Evolutionary conservation across 2,888 invertebrate genomes (phyloP).

Genomic region (Cerastoderma edule): DNA sequence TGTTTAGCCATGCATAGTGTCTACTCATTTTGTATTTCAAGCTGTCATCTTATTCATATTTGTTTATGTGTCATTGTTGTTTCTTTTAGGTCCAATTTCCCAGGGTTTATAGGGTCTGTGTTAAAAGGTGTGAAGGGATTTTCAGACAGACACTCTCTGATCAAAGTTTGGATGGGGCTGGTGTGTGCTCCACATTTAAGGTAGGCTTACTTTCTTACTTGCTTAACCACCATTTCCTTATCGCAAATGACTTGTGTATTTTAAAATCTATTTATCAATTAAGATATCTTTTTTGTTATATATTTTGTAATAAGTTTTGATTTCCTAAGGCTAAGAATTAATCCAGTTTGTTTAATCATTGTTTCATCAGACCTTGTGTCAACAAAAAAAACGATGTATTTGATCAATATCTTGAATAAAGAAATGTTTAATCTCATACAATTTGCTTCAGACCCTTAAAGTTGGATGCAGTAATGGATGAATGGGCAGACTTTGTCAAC

Average conservation of each 20-base stretch:
- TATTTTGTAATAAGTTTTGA: too few relatives aligned
- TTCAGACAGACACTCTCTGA: conserved; percentile 12
- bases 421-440: too few relatives aligned
- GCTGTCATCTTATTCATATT: too few relatives aligned
- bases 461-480: conserved; percentile 21
- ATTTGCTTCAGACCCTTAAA: conserved; percentile 39
- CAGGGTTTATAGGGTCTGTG: conserved; percentile 6
- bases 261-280: too few relatives aligned
- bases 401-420: too few relatives aligned
- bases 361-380: neutral
- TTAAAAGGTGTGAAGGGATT: neutral
- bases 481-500: conserved; percentile 20
- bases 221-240: too few relatives aligned
- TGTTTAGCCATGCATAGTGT: too few relatives aligned
- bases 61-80: too few relatives aligned
- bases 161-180: conserved; percentile 71
- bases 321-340: neutral
- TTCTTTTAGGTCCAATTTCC: conserved; percentile 7
- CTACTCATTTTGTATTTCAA: too few relatives aligned
- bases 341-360: neutral
- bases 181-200: conserved; percentile 79
- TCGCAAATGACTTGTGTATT: too few relatives aligned
- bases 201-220: too few relatives aligned
- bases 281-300: too few relatives aligned
- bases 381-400: neutral